Conservation (phyloP, 2,113 vertebrate species). For the Amblyopsis rosae region DNA sequence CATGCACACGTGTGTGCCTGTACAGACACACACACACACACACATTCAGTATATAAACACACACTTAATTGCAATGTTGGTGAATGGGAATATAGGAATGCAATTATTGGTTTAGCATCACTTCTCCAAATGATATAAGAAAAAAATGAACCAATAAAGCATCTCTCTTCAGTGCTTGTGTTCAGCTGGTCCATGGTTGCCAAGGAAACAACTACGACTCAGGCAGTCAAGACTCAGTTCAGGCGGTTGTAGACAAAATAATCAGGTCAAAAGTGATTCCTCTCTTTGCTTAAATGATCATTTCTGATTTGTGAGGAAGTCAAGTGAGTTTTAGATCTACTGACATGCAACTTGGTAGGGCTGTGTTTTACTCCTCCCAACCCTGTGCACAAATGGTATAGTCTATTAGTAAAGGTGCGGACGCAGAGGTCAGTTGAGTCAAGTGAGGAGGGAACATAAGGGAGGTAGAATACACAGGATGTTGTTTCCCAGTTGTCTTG, state of each 20-base stretch:
- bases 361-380: slow-evolving; percentile 30
- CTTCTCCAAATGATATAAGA: slow-evolving; percentile 64
- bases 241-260: slow-evolving; percentile 23
- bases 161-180: slow-evolving; percentile 64
- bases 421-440: slow-evolving; percentile 55
- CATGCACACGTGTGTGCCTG: too few species aligned
- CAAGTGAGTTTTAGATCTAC: not conserved
- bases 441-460: slow-evolving; percentile 14
- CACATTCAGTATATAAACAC: not conserved
- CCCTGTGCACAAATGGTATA: slow-evolving; percentile 44
- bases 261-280: slow-evolving; percentile 53
- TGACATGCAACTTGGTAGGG: slow-evolving; percentile 11
- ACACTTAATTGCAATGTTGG: slow-evolving; percentile 13
- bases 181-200: slow-evolving; percentile 62
- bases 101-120: slow-evolving; percentile 58
- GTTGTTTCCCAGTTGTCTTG: slow-evolving; percentile 52
- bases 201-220: slow-evolving; percentile 72
- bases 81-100: slow-evolving; percentile 37
- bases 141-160: slow-evolving; percentile 56
- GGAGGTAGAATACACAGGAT: slow-evolving; percentile 45
- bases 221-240: slow-evolving; percentile 57
- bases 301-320: not conserved
- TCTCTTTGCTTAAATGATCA: slow-evolving; percentile 33
- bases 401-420: slow-evolving; percentile 58
- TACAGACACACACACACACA: not conserved